Base-by-base conservation (phyloP, 2,797 vertebrate species). In the Tarsius wallacei region DNA sequence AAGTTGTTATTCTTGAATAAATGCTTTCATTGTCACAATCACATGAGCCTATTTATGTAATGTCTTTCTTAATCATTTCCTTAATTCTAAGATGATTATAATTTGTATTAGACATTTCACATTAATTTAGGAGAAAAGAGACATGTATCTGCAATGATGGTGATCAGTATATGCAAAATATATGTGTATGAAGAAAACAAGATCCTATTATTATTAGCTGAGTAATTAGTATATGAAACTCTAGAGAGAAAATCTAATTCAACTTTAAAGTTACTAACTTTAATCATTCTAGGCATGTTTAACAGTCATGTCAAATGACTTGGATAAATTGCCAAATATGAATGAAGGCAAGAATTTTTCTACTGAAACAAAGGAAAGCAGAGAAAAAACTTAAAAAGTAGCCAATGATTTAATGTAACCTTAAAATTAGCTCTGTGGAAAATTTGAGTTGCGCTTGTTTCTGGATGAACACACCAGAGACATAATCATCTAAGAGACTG, bases 201-300 rank as follows among this genome's bases (percentile, higher is more conserved):
- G 90, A 98, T 97, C 76, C 57, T 85, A 87, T 97, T 97, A 95
- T 96, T 97, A 95, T 97, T 97, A 97, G 91, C 96, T 97, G 77
- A 31, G 71, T 59, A 97, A 96, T 97, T 98, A 97, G 53, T 73
- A 33, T 85, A 49, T 61, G 90, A 97, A 90, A 78, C 96, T 97
- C 70, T 97, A 90, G 97, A 97, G 93, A 96, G 83, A 96, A 98
- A 98, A 96, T 57, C 61, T 97, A 98, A 97, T 97, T 96, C 77
- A 97, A 95, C 88, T 97, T 98, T 98, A 87, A 96, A 97, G 97
- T 96, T 97, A 74, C 7, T 96, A 66, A 96, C 94, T 98, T 98
- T 94, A 96, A 94, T 98, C 98, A 94, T 97, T 97, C 57, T 77
- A 91, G 90, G 85, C 51, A 93, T 95, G 59, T 87, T 97, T 96